These are phyloP conservation scores for Podotricha telesiphe DNA, from an alignment of 2,888 invertebrate species.

Conservation along the genomic window DNA sequence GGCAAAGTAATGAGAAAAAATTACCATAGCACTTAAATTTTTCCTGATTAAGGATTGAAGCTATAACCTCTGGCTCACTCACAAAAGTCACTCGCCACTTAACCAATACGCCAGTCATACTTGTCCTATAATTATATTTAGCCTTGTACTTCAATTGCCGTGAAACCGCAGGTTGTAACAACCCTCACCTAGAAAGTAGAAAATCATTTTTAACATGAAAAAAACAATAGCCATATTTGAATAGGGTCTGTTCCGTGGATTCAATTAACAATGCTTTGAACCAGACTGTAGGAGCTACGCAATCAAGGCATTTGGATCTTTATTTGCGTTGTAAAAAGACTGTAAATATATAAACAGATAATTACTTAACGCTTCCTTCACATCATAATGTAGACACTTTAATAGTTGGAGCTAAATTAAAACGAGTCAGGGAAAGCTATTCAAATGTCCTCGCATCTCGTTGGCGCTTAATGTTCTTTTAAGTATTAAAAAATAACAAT, in stretches of 20 bases:
- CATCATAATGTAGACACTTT: slow-evolving; percentile 50
- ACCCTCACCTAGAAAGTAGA: slow-evolving; percentile 56
- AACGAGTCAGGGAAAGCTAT: slow-evolving; percentile 52
- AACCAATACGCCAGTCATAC: too few species aligned
- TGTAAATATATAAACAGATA: neutral
- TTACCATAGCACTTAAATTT: neutral
- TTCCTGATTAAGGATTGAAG: neutral
- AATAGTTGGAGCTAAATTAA: slow-evolving; percentile 57
- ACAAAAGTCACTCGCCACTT: neutral
- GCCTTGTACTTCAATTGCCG: slow-evolving; percentile 28
- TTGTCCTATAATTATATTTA: neutral
- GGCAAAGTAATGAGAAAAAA: too few species aligned
- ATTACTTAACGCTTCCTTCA: slow-evolving; percentile 32
- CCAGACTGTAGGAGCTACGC: slow-evolving; percentile 22
- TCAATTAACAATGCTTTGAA: slow-evolving; percentile 68
- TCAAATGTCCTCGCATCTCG: slow-evolving; percentile 53
- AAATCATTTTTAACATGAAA: slow-evolving; percentile 62
- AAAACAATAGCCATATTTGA: slow-evolving; percentile 73
- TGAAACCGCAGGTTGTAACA: slow-evolving; percentile 39
- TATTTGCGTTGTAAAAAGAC: slow-evolving; percentile 18
- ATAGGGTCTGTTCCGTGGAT: slow-evolving; percentile 65
- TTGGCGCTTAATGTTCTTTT: slow-evolving; percentile 48
- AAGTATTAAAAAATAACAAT: slow-evolving; percentile 43
- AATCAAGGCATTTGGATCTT: slow-evolving; percentile 26
- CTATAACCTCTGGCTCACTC: neutral